phyloP scores from a whole-genome alignment of 2,888 invertebrate genomes.

The Leptinotarsa rubiginosa region DNA sequence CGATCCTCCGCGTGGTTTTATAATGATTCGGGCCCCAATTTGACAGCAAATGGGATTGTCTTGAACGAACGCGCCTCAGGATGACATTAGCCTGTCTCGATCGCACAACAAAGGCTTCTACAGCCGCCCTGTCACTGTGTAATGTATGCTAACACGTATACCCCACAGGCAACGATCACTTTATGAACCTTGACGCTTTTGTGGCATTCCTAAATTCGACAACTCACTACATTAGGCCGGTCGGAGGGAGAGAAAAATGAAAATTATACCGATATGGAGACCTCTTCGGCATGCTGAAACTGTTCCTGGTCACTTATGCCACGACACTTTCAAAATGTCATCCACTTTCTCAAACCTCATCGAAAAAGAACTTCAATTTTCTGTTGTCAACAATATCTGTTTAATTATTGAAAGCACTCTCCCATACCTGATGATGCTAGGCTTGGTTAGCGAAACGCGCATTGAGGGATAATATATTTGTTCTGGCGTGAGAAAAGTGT shows the following conservation, averaged over 20 bases:
- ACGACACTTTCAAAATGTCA: too few relatives aligned
- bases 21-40: constrained; percentile 63
- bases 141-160: constrained; percentile 67
- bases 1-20: constrained; percentile 60
- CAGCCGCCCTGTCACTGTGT: constrained; percentile 65
- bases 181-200: constrained; percentile 62
- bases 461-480: too few relatives aligned
- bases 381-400: too few relatives aligned
- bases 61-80: constrained; percentile 65
- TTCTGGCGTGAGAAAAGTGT: too few relatives aligned
- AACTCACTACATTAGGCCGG: constrained; percentile 52
- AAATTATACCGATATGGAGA: not conserved
- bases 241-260: constrained; percentile 7
- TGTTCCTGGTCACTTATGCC: too few relatives aligned
- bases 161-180: constrained; percentile 63
- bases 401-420: too few relatives aligned
- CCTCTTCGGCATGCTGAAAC: too few relatives aligned
- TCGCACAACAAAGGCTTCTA: constrained; percentile 63
- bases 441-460: too few relatives aligned
- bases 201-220: constrained; percentile 51
- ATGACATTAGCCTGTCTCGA: constrained; percentile 66
- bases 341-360: too few relatives aligned
- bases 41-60: constrained; percentile 66
- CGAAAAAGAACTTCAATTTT: too few relatives aligned
- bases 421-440: too few relatives aligned